A percentile compares a stretch with the other conserved stretches of the same genome.
Conservation (phyloP, 2,888 invertebrate genomes). For the Machimus atricapillus region DNA sequence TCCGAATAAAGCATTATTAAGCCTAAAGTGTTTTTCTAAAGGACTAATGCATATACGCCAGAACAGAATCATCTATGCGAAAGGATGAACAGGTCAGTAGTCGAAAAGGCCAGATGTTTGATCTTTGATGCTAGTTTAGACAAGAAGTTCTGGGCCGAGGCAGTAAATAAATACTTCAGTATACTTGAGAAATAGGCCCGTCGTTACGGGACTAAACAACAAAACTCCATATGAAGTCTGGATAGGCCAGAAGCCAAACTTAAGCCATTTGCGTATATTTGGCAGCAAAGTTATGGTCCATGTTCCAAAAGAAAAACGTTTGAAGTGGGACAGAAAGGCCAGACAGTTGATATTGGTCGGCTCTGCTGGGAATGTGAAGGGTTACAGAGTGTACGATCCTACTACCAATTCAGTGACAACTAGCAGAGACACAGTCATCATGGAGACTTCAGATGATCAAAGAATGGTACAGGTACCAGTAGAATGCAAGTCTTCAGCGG, state of each 20-base stretch:
- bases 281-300: constrained; percentile 54
- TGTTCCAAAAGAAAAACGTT: constrained; percentile 53
- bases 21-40: too few relatives aligned
- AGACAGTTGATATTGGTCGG: background rate
- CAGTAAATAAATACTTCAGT: constrained; percentile 42
- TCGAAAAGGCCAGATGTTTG: constrained; percentile 51
- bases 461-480: background rate
- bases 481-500: background rate
- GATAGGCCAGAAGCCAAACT: constrained; percentile 50
- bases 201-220: constrained; percentile 18
- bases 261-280: constrained; percentile 55
- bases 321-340: constrained; percentile 48
- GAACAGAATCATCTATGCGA: constrained; percentile 49
- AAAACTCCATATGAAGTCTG: constrained; percentile 54
- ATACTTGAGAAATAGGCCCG: constrained; percentile 40
- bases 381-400: background rate
- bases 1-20: too few relatives aligned
- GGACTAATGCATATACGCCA: constrained; percentile 37
- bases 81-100: constrained; percentile 50
- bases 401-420: background rate
- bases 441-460: background rate
- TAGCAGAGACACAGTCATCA: background rate
- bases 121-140: constrained; percentile 49
- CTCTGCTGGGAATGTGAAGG: background rate
- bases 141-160: constrained; percentile 54